Conservation (phyloP, 2,113 vertebrate species). For the Macrotus californicus region DNA sequence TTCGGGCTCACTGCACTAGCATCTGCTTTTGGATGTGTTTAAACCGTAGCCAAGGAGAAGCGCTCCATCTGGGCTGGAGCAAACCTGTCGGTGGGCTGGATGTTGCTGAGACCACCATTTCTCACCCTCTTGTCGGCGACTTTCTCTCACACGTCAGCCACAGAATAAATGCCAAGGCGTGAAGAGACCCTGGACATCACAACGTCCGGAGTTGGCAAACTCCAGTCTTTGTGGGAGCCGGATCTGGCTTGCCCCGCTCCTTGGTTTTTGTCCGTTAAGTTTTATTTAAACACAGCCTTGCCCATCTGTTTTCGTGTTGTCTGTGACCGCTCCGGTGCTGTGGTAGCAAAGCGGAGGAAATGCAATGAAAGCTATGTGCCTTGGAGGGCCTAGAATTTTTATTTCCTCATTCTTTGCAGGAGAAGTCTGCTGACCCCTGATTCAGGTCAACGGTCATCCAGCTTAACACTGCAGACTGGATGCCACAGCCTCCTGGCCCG, state of each 20-base stretch:
- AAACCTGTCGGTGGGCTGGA: not conserved
- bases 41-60: not conserved
- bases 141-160: not conserved
- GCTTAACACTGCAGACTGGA: not conserved
- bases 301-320: not conserved
- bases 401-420: not conserved
- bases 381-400: not conserved
- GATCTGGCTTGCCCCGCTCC: not conserved
- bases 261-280: not conserved
- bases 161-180: not conserved
- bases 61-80: not conserved
- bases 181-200: not conserved
- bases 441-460: not conserved
- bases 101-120: not conserved
- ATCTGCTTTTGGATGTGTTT: not conserved
- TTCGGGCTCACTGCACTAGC: not conserved
- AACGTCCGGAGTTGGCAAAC: not conserved
- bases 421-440: not conserved
- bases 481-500: not conserved
- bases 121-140: not conserved
- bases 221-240: not conserved
- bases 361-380: accelerated
- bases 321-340: not conserved
- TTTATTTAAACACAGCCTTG: not conserved
- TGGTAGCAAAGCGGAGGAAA: not conserved